These are phyloP conservation scores for Belonocnema kinseyi DNA, from an alignment of 1,140 invertebrate species.

Conservation along the genomic window DNA sequence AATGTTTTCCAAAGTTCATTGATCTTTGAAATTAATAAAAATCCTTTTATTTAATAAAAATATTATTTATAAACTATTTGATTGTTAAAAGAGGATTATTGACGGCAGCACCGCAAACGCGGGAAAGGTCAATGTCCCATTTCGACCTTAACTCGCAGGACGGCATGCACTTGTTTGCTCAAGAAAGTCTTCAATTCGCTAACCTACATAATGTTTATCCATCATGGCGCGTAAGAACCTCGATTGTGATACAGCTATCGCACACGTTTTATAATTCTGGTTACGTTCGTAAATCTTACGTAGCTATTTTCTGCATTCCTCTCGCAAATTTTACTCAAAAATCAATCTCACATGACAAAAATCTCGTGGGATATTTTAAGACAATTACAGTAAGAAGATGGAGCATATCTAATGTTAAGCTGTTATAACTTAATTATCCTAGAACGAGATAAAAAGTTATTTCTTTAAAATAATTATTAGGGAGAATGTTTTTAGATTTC, in stretches of 20 bases:
- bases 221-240: constrained; percentile 23
- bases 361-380: too few species aligned
- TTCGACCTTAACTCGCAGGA: constrained; percentile 64
- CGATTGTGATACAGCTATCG: constrained; percentile 25
- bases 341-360: too few species aligned
- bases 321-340: too few species aligned
- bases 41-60: too few species aligned
- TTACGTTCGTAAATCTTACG: constrained; percentile 13
- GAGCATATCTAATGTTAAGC: not conserved
- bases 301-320: not conserved
- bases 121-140: constrained; percentile 65
- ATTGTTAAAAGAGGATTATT: too few species aligned
- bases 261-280: constrained; percentile 5
- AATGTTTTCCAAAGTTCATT: too few species aligned
- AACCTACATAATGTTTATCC: constrained; percentile 59
- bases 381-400: not conserved
- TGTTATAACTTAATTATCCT: too few species aligned
- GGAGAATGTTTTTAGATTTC: not conserved
- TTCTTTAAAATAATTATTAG: not conserved
- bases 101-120: constrained; percentile 47
- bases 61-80: too few species aligned
- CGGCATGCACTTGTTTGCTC: constrained; percentile 56
- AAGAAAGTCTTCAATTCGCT: constrained; percentile 62
- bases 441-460: too few species aligned
- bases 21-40: too few species aligned